A percentile compares a stretch with the other conserved stretches of the same genome.
These are phyloP conservation scores for Callyntrura guangdongensis DNA, from an alignment of 2,888 invertebrate species.

Conservation along the genomic window DNA sequence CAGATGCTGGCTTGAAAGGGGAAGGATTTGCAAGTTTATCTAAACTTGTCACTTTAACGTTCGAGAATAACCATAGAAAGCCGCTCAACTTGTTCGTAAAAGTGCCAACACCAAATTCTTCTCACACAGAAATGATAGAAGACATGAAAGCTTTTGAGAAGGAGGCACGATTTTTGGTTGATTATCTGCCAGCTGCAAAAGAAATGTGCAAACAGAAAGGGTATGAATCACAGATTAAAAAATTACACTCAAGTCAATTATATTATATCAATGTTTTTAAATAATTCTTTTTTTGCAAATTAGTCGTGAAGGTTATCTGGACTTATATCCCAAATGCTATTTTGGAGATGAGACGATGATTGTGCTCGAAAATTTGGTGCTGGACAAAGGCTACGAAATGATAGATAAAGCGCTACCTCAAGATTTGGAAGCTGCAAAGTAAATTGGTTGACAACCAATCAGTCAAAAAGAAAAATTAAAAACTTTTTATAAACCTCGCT, in stretches of 20 bases:
- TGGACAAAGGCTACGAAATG: constrained; percentile 54
- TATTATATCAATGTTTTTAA: too few relatives aligned
- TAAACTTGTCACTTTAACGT: constrained; percentile 53
- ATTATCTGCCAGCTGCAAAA: constrained; percentile 61
- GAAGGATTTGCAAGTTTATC: constrained; percentile 56
- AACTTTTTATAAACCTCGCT: too few relatives aligned
- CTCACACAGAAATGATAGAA: constrained; percentile 34
- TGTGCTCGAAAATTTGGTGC: constrained; percentile 74
- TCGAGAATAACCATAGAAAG: constrained; percentile 23
- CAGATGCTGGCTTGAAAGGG: constrained; percentile 58
- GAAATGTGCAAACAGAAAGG: constrained; percentile 66
- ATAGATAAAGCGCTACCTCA: constrained; percentile 56
- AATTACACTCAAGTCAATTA: neutral
- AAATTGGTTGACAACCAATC: neutral
- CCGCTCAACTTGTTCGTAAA: constrained; percentile 71
- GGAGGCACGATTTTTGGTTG: constrained; percentile 56
- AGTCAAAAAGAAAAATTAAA: too few relatives aligned
- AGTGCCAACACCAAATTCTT: neutral
- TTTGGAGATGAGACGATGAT: constrained; percentile 70
- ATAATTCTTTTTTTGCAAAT: too few relatives aligned
- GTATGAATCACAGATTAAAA: constrained; percentile 34
- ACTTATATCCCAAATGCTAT: constrained; percentile 76
- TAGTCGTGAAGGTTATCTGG: neutral
- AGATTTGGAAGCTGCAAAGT: constrained; percentile 70
- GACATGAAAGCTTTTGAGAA: constrained; percentile 68